Base-by-base conservation (phyloP, 2,888 invertebrate genomes). In the Sarcophaga subvicina region DNA sequence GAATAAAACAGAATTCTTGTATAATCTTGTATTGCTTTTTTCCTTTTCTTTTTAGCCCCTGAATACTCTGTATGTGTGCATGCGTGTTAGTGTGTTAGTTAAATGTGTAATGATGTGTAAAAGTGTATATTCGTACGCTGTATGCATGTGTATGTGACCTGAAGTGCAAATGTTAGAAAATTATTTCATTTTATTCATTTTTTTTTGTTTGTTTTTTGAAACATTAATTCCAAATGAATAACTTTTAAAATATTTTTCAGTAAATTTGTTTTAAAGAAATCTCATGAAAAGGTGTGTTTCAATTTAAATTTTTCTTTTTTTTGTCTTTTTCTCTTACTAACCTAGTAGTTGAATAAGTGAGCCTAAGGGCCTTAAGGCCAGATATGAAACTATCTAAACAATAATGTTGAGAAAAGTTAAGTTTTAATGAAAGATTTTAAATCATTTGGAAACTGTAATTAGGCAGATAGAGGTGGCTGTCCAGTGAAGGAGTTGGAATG, bases 101-200 rank as follows among this genome's bases (percentile, higher is more conserved):
- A 62, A 75, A 45, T 62, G 49, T 25, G 75, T 75, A 75, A 75
- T 49, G 75, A 75, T 75, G 75, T 64, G 64, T 14, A 75, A 45
- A 75, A 63, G 45, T 45, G 14, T 27, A 62, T 17, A n/a, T n/a
- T 17, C 20, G 22, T 20, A 64, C 8, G 8, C 37, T 37, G 17
- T 45, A 62, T 49, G 3, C 4, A 14, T n/a, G 14, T 64, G 64
- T 64, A 14, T 64, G 20, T 64, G 25, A 62, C 25, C 25, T 69
- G 4, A n/a, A n/a, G 45, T 69, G 69, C 62, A 83, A 69, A 66
- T 73, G 67, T 54, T 80, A 71, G 54, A 76, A 79, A 71, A 76
- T 76, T 27, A 60, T 84, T 76, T 69, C 66, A 71, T 64, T 64
- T 37, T 70, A 11, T 22, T 78, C 2, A 66, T 62, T 2, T 66